Evolutionary conservation across 2,797 vertebrate genomes (phyloP).

Genomic region (Channallabes apus): DNA sequence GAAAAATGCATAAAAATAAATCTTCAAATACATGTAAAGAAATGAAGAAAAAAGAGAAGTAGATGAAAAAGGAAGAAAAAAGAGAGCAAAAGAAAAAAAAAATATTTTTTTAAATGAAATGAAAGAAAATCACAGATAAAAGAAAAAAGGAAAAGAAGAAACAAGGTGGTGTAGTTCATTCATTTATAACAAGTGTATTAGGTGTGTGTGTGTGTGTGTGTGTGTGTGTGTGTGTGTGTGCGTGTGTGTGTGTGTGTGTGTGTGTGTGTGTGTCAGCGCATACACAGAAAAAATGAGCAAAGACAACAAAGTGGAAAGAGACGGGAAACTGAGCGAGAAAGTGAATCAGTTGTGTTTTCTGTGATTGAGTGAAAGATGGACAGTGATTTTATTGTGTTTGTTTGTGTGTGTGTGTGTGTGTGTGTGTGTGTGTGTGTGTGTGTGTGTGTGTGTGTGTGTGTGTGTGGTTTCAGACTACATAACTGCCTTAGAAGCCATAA

Average conservation of each 20-base stretch:
- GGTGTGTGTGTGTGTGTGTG: not conserved
- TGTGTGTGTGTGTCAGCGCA: not conserved
- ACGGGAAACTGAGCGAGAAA: not conserved
- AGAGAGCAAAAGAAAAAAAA: too few species aligned
- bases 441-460: not conserved
- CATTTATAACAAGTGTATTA: too few species aligned
- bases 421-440: not conserved
- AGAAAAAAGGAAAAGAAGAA: too few species aligned
- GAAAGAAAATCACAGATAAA: too few species aligned
- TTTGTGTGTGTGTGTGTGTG: not conserved
- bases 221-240: not conserved
- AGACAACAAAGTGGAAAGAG: not conserved
- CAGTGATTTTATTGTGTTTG: not conserved
- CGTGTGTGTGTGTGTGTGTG: not conserved
- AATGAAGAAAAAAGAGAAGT: too few species aligned
- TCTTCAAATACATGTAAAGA: too few species aligned
- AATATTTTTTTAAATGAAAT: too few species aligned
- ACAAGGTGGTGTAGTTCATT: too few species aligned
- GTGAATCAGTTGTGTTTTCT: not conserved
- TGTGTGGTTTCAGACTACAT: not conserved
- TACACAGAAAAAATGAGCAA: not conserved
- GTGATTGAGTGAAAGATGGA: not conserved
- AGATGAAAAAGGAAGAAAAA: too few species aligned
- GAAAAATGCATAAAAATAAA: too few species aligned
- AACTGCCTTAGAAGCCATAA: not conserved